These are phyloP conservation scores for Oceanodroma tethys DNA, from an alignment of 2,113 vertebrate genomes.

Conservation along the genomic window DNA sequence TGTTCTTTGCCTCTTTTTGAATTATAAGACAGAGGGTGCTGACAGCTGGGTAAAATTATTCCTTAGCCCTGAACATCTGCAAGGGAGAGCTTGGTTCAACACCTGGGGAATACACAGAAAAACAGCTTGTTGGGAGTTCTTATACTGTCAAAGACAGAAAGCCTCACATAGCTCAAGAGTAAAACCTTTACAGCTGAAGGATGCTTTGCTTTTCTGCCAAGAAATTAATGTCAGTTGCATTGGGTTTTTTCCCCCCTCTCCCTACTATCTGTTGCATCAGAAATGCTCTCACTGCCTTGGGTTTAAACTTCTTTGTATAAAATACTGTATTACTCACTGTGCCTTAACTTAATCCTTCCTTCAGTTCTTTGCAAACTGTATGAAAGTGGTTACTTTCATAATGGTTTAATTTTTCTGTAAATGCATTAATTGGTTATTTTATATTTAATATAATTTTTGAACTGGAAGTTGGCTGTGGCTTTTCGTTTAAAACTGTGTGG, in stretches of 20 bases:
- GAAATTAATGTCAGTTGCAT: neutral
- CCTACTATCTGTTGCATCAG: neutral
- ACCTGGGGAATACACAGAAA: neutral
- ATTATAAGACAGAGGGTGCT: neutral
- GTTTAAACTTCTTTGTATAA: conserved; percentile 44
- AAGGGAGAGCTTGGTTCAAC: neutral
- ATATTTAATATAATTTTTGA: conserved; percentile 72
- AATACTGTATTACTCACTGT: conserved; percentile 66
- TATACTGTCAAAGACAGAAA: neutral
- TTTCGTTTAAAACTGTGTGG: neutral
- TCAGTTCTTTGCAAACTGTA: conserved; percentile 64
- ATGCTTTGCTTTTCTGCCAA: neutral
- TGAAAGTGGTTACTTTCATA: conserved; percentile 47
- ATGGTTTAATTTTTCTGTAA: conserved; percentile 66
- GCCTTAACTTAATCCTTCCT: conserved; percentile 76
- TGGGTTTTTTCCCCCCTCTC: neutral
- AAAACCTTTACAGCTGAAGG: neutral
- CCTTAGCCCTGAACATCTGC: neutral
- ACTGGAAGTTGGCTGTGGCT: conserved; percentile 8
- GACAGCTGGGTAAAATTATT: neutral
- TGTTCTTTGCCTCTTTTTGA: neutral
- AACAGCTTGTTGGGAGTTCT: neutral
- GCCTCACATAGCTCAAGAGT: neutral
- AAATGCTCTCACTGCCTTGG: conserved; percentile 37
- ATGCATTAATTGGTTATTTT: conserved; percentile 70